Conservation (phyloP, 1,140 invertebrate species). For the Camponotus vicinus region DNA sequence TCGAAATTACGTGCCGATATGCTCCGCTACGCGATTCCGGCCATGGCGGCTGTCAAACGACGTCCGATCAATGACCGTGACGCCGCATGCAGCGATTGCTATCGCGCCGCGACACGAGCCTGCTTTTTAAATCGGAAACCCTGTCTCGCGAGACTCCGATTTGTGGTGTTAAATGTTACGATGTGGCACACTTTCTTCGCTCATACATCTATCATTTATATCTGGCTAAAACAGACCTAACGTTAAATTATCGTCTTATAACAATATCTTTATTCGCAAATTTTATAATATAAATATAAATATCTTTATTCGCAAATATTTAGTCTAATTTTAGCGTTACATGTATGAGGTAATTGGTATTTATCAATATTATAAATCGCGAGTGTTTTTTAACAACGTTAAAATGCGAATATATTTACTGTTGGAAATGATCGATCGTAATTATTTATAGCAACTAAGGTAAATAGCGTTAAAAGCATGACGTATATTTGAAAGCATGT, state of each 20-base stretch:
- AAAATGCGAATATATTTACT: no score
- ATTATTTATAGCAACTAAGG: constrained; percentile 2
- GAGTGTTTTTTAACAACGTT: background rate
- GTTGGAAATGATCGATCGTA: background rate
- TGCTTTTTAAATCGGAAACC: background rate
- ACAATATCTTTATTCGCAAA: background rate
- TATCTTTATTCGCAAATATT: background rate
- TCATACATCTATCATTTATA: background rate
- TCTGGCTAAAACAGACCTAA: background rate
- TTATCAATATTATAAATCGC: background rate
- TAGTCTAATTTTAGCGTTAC: background rate
- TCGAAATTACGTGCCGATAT: constrained; percentile 41
- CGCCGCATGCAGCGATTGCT: background rate
- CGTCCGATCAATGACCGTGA: constrained; percentile 49
- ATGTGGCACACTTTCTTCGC: background rate
- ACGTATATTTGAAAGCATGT: background rate
- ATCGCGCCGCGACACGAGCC: background rate
- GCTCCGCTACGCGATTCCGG: background rate
- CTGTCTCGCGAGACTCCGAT: background rate
- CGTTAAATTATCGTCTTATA: no score
- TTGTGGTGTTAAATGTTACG: background rate
- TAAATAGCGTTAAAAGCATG: background rate
- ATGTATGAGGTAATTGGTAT: background rate
- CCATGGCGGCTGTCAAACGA: constrained; percentile 58
- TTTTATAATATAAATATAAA: no score